Base-by-base conservation (phyloP, 2,113 vertebrate genomes). In the Zingel zingel region DNA sequence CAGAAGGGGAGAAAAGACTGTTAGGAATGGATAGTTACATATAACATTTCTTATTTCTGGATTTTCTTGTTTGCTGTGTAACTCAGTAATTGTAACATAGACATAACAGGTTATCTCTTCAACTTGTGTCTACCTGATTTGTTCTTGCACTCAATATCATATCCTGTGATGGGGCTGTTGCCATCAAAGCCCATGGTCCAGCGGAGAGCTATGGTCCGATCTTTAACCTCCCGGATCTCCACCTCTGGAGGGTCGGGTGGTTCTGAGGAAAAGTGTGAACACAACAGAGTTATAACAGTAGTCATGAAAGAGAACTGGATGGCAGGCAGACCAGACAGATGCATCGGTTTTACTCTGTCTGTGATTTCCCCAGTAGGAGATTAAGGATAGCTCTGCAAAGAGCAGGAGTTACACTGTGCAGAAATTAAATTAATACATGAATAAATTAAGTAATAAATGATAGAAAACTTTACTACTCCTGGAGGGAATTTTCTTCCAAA, bases 141-240 rank as follows among this genome's bases (percentile, higher is more conserved):
- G 91, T 99, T 99, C 91, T 99, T 99, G 96, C 98, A 99, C 79
- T 99, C 98, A 3, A 99, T 99, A 84, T 99, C 98, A 0, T 99
- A 99, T 94, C 98, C 98, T 0, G 98, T 99, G 90, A 99, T 99
- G 3, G 97, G 98, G 88, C 98, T 99, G 94, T 99, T 99, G 62
- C 98, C 98, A 0, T 99, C 98, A 1, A 99, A 99, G 30, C 98
- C 98, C 97, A 99, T 99, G 30, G 98, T 99, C 98, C 98, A 99
- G 67, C 98, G 95, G 59, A 99, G 97, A 11, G 98, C 97, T 70
- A 99, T 99, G 33, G 97, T 99, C 23, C 98, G 96, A 1, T 98
- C 98, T 88, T 96, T 96, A 48, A 99, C 98, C 13, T 99, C 98
- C 68, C 98, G 95, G 84, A 99, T 99, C 94, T 99, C 98, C 6